Percentiles rank a stretch among this genome's conserved stretches.
These are phyloP conservation scores for Rhinogobius similis DNA, from an alignment of 2,113 vertebrate genomes.

Conservation along the genomic window DNA sequence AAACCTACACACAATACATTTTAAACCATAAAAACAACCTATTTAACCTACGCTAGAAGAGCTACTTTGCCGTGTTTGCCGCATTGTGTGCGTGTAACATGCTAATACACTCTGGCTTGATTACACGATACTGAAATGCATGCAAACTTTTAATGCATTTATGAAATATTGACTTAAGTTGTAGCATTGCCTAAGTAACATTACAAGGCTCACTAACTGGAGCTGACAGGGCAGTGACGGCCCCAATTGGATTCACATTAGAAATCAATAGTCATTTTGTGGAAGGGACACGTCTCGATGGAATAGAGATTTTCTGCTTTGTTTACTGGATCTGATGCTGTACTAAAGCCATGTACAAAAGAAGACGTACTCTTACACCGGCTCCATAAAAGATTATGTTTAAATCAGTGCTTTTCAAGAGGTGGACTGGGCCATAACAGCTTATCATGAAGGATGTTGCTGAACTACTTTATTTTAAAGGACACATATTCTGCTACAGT, in stretches of 20 bases:
- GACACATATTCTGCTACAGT: too few relatives aligned
- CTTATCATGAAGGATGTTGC: too few relatives aligned
- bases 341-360: not conserved
- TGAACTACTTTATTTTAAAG: too few relatives aligned
- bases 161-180: not conserved
- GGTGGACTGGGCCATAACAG: too few relatives aligned
- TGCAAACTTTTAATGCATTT: not conserved
- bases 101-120: not conserved
- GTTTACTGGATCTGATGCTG: not conserved
- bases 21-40: too few relatives aligned
- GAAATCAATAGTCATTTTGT: slow-evolving; percentile 11
- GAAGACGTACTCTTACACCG: not conserved
- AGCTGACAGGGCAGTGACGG: not conserved
- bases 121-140: not conserved
- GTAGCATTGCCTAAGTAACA: not conserved
- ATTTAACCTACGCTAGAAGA: too few relatives aligned
- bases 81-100: not conserved
- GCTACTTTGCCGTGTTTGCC: not conserved
- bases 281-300: slow-evolving; percentile 4
- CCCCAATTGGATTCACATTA: not conserved
- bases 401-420: not conserved
- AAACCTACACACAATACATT: too few relatives aligned
- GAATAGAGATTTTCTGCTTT: slow-evolving; percentile 5
- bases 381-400: not conserved
- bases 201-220: not conserved